Base-by-base conservation (phyloP, 2,797 vertebrate species). In the Acanthurus lineatus region DNA sequence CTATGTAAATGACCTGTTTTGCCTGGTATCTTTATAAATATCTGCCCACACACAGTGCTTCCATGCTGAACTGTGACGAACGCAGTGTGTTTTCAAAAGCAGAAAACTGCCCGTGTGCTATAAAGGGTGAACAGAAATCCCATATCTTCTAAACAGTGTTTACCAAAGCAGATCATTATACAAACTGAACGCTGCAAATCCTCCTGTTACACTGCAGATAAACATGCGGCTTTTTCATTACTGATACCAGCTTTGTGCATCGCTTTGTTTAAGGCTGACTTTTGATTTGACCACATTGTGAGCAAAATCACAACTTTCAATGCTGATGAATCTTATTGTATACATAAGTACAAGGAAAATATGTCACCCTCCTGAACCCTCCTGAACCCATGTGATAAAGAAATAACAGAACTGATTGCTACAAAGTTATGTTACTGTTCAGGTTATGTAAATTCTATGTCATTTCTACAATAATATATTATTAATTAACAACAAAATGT, bases 101-200 rank as follows among this genome's bases (percentile, higher is more conserved):
- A 48, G 44, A 28, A 28, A 79, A 67, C 40, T 25, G 22, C 16
- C 38, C 40, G 9, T 22, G 57, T 63, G 76, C 71, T 53, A 61
- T 74, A 19, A 74, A 57, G 44, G 57, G 16, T 45, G 58, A 81
- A 69, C 40, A 32, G 59, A 83, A 78, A 81, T 32, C 20, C n/a
- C 17, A 25, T 28, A 68, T 72, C 66, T 79, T 59, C 66, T 66
- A 11, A 15, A 38, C 14, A n/a, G 17, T 53, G 47, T 78, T 80
- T 85, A n/a, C 58, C 44, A 84, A 85, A 85, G 69, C 68, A 60
- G 32, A 79, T 82, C 47, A 75, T 82, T 76, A 20, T 15, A 48
- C 69, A 71, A 76, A 64, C 19, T 20, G 40, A 70, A 76, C 0
- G 25, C 67, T 32, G 22, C 47, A 57, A 59, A 76, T 64, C 67